Base-by-base conservation (phyloP, 2,888 invertebrate genomes). In the Oxyscelio sp. region DNA sequence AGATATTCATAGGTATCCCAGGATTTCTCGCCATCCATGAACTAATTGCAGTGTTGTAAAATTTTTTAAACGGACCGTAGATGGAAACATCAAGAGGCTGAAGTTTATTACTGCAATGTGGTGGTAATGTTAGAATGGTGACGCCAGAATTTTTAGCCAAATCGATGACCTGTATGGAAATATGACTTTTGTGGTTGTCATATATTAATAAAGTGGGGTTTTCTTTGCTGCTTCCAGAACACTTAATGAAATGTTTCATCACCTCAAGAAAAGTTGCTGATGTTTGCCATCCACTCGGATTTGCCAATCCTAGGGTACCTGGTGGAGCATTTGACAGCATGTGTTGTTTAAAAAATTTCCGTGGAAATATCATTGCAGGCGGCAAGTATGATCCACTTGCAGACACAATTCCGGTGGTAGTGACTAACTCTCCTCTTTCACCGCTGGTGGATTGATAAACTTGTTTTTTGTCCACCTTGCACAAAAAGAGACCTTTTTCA, bases 391-490 rank as follows among this genome's bases (percentile, higher is more conserved):
- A n/a, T n/a, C n/a, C n/a, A 70, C 83, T 68, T 19, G 94, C 93
- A 90, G 88, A 90, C 50, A 94, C 91, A 40, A 89, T 88, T 34
- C 86, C 78, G 27, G 89, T 88, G 11, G 89, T 83, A 22, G 93
- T 93, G 0, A 94, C 91, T 3, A 92, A 73, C 22, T 88, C 87
- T 27, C 93, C 92, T 75, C 92, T 87, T 75, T 94, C 93, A 43
- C 92, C 93, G 71, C 92, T 92, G n/a, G 92, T 93, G n/a, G 93
- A 73, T 61, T 89, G 74, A 17, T 91, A 93, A 52, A 94, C 91
- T 89, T 94, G 93, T 68, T 94, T 94, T n/a, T n/a, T n/a, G n/a
- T n/a, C n/a, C n/a, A n/a, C n/a, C n/a, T n/a, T n/a, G n/a, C n/a
- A n/a, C n/a, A n/a, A n/a, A n/a, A n/a, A n/a, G n/a, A n/a, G n/a